phyloP scores from a whole-genome alignment of 2,113 vertebrate species.

The Merops nubicus region DNA sequence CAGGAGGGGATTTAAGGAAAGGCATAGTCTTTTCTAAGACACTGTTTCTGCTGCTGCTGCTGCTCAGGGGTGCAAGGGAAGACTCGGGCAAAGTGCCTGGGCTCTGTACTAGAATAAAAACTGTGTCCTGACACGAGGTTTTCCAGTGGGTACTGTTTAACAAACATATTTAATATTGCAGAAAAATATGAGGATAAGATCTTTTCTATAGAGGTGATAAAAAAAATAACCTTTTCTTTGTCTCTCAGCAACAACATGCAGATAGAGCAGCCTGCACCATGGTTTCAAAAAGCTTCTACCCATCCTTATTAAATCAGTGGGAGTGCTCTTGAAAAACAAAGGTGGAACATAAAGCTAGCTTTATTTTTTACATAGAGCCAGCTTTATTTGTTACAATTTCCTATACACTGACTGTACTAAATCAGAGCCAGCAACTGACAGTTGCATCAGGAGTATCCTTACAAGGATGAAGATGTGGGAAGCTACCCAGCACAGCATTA shows the following conservation, averaged over 20 bases:
- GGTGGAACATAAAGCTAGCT: not conserved
- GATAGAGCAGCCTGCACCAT: not conserved
- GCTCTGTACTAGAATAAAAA: not conserved
- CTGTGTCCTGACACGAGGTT: not conserved
- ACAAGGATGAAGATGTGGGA: not conserved
- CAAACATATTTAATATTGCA: not conserved
- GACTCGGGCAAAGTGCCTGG: not conserved
- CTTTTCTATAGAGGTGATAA: not conserved
- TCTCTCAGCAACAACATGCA: not conserved
- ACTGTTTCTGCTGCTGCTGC: not conserved
- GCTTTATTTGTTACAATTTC: not conserved
- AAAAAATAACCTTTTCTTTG: not conserved
- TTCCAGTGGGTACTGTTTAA: not conserved
- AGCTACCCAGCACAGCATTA: not conserved
- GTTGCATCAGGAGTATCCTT: not conserved
- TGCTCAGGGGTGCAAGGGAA: not conserved
- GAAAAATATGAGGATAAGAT: not conserved
- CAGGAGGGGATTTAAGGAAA: not conserved
- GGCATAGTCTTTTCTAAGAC: not conserved
- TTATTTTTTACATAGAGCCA: not conserved
- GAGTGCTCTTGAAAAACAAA: not conserved
- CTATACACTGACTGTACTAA: not conserved
- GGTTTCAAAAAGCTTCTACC: not conserved
- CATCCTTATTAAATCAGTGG: not conserved
- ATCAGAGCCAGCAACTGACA: not conserved